phyloP scores from a whole-genome alignment of 2,797 vertebrate genomes.

The Macropus fuliginosus region DNA sequence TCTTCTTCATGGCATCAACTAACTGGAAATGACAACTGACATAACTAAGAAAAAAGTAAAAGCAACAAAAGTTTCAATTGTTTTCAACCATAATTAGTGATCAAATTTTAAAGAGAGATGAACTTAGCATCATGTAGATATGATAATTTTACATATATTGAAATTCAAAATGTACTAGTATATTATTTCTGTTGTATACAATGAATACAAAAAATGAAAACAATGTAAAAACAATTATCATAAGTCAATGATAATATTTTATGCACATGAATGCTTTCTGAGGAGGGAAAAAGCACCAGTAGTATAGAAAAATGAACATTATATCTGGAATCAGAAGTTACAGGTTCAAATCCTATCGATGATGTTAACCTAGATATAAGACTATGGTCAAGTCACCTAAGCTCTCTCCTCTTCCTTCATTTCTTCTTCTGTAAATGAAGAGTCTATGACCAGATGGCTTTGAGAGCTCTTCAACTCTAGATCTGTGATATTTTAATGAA shows the following conservation, averaged over 20 bases:
- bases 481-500: neutral
- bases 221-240: no score
- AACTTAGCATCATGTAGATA: no score
- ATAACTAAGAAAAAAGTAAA: no score
- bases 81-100: no score
- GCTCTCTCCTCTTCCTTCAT: neutral
- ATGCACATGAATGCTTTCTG: neutral
- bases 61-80: no score
- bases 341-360: neutral
- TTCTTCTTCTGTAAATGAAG: neutral
- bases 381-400: neutral
- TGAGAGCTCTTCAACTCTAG: neutral
- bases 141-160: no score
- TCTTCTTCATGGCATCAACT: no score
- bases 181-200: no score
- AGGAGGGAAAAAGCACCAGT: neutral
- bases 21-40: no score
- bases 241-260: neutral
- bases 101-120: no score
- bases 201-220: no score
- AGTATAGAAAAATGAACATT: neutral
- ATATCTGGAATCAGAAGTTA: neutral
- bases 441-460: neutral
- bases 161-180: no score
- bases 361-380: neutral